Percentiles rank a stretch among this genome's conserved stretches.
These are phyloP conservation scores for Eristalis tenax DNA, from an alignment of 2,888 invertebrate genomes.

Conservation along the genomic window DNA sequence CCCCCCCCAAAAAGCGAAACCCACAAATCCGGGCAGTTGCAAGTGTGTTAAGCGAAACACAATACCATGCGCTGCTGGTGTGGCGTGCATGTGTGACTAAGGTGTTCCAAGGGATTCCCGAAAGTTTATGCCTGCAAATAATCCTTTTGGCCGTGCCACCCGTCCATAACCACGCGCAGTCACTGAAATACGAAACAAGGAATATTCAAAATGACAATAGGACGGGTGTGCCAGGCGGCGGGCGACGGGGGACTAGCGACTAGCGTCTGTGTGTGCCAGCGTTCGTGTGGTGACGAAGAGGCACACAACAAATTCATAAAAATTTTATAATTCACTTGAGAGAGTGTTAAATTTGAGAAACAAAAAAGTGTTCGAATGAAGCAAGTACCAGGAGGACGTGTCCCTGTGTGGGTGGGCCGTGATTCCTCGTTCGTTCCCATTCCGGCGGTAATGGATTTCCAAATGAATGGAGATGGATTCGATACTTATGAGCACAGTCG, in stretches of 20 bases:
- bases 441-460: constrained; percentile 30
- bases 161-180: neutral
- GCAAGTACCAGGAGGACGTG: neutral
- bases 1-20: neutral
- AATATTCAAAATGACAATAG: constrained; percentile 22
- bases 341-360: constrained; percentile 46
- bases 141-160: constrained; percentile 17
- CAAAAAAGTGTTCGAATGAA: constrained; percentile 6
- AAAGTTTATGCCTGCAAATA: constrained; percentile 29
- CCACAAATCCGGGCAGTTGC: constrained; percentile 52
- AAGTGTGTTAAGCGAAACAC: constrained; percentile 60
- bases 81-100: constrained; percentile 23
- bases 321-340: constrained; percentile 42
- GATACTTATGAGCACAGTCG: constrained; percentile 16
- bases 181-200: constrained; percentile 26
- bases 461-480: constrained; percentile 28
- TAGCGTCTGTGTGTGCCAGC: neutral
- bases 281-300: neutral
- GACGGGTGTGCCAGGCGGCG: neutral
- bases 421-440: neutral
- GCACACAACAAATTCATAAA: constrained; percentile 18
- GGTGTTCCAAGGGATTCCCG: constrained; percentile 42
- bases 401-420: neutral
- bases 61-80: constrained; percentile 28
- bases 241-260: neutral